Percentiles rank a stretch among this genome's conserved stretches.
Conservation (phyloP, 2,888 invertebrate genomes). For the Cinara cedri region DNA sequence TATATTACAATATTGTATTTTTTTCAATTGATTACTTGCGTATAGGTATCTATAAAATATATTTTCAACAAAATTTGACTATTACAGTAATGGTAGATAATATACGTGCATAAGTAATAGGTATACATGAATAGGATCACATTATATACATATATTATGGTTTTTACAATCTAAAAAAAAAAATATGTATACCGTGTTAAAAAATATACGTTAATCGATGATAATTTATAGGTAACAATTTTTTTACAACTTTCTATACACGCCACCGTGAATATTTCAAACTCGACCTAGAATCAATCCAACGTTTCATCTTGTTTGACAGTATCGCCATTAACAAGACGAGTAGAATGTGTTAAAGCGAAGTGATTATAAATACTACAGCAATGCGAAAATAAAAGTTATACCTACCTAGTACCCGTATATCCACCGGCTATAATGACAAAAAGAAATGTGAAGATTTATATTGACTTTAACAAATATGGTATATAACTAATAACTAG, state of each 20-base stretch:
- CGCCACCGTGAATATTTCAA: conserved; percentile 22
- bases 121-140: too few species aligned
- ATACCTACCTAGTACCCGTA: not conserved
- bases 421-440: not conserved
- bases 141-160: too few species aligned
- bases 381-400: conserved; percentile 14
- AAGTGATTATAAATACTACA: conserved; percentile 4
- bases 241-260: conserved; percentile 40
- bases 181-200: too few species aligned
- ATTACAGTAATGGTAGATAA: too few species aligned
- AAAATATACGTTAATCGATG: too few species aligned
- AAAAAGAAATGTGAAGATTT: conserved; percentile 28
- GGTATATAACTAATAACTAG: conserved; percentile 5
- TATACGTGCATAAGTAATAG: too few species aligned
- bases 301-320: conserved; percentile 39
- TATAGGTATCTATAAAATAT: too few species aligned
- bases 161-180: too few species aligned
- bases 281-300: conserved; percentile 40
- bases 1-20: too few species aligned
- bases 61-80: too few species aligned
- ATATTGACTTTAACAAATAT: conserved; percentile 38
- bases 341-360: conserved; percentile 9
- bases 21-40: too few species aligned
- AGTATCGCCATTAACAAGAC: not conserved
- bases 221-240: not conserved